Conservation (phyloP, 2,113 vertebrate species). For the human region GRCh38 chr11:66718001-66718500, state of each 20-base stretch:
- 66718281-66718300: neutral
- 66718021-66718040: neutral
- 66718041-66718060: no score
- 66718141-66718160: neutral
- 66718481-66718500: slow-evolving; percentile 94
- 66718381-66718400: neutral
- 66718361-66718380: neutral
- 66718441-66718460: slow-evolving; percentile 97
- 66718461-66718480: slow-evolving; percentile 92
- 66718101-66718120: neutral
- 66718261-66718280: neutral
- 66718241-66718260: neutral
- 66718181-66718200: neutral
- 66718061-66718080: neutral
- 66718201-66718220: neutral
- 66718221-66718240: neutral
- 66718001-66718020: neutral
- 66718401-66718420: neutral
- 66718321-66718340: neutral
- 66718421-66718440: slow-evolving; percentile 58
- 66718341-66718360: neutral
- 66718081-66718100: neutral
- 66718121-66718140: neutral
- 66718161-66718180: neutral
- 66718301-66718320: neutral